Base-by-base conservation (phyloP, 1,140 invertebrate species). In the Mylabris phalerata region DNA sequence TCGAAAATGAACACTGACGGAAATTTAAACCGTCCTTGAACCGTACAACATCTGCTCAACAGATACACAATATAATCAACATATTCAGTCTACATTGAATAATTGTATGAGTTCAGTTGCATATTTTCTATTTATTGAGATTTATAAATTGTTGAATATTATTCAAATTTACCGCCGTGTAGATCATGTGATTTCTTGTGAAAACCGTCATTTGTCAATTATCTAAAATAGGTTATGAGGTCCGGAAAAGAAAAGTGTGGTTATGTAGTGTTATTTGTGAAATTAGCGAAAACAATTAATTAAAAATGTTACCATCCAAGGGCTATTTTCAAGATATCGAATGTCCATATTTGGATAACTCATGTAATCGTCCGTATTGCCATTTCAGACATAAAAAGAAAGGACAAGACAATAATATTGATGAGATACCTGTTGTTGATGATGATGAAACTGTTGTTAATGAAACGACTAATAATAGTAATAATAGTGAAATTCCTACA, bases 281-380 rank as follows among this genome's bases (percentile, higher is more conserved):
- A 38, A 49, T 10, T 49, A 9, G 2, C 7, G 5, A 49, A 49
- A 38, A 27, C 2, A 39, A n/a, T 11, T 9, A n/a, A 11, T 13
- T 11, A 44, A 68, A 64, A 57, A 95, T 95, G 92, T 81, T 95
- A 72, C 88, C 90, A 32, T 88, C 89, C 48, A 89, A 86, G 63
- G 90, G 90, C 60, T 89, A 88, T 69, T 93, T 94, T 70, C 87
- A 88, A 77, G 82, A 81, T 59, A 83, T 92, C 49, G 81, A 81
- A 63, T 95, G 92, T 75, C 91, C 92, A 32, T 93, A 87, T 79
- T 91, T 82, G 69, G 83, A 88, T 64, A 86, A 79, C 72, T 85
- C 58, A 3, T 95, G 92, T 75, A 86, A 88, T 62, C 82, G 92
- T 68, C 89, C 90, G 13, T 90, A 93, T 74, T 95, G 92, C 76